A percentile compares a stretch with the other conserved stretches of the same genome.
phyloP scores from a whole-genome alignment of 2,113 vertebrate species.

The Zosterops lateralis region DNA sequence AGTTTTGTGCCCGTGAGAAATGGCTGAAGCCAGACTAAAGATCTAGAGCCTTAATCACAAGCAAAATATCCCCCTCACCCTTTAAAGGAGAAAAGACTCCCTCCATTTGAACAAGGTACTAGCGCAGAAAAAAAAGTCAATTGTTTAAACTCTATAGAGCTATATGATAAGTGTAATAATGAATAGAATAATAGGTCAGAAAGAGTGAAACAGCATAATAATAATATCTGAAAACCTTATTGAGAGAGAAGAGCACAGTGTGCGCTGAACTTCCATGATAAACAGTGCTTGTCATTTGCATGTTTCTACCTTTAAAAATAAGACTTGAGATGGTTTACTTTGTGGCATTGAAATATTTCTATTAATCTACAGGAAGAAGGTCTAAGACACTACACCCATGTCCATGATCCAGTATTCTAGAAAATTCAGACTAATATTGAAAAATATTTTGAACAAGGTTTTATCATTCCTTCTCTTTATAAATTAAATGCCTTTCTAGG shows the following conservation, averaged over 20 bases:
- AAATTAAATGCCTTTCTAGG: background rate
- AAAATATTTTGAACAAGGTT: background rate
- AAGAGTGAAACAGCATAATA: background rate
- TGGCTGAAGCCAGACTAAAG: constrained; percentile 35
- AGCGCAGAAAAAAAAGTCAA: background rate
- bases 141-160: background rate
- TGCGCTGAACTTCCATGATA: background rate
- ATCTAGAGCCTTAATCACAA: constrained; percentile 22
- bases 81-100: background rate
- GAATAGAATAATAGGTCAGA: background rate
- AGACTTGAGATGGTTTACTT: background rate
- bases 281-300: background rate
- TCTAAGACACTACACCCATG: background rate
- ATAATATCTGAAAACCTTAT: background rate
- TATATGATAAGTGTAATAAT: background rate
- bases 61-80: background rate
- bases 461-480: background rate
- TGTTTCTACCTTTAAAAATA: background rate
- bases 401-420: background rate
- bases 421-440: background rate
- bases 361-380: background rate
- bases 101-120: background rate
- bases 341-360: background rate
- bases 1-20: constrained; percentile 36
- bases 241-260: background rate